Evolutionary conservation across 1,140 invertebrate genomes (phyloP).

Genomic region (Pygmarrhopalites habei): DNA sequence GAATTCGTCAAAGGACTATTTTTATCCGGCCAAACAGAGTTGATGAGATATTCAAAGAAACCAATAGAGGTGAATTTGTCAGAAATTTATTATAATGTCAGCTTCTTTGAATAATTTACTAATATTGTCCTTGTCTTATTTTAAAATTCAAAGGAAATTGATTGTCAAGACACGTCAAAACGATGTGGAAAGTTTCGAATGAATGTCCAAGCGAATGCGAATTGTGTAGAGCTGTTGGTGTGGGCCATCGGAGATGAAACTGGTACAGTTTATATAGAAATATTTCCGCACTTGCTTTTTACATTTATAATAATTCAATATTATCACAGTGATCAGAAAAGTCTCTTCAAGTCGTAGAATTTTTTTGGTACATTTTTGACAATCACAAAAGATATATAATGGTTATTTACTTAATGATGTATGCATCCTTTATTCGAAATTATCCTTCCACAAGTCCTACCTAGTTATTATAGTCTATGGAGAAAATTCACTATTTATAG

Average conservation of each 20-base stretch:
- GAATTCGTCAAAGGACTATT: constrained; percentile 82
- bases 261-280: constrained; percentile 53
- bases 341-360: background rate
- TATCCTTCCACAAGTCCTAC: background rate
- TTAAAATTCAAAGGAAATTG: constrained; percentile 6
- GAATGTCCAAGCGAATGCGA: constrained; percentile 93
- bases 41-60: constrained; percentile 47
- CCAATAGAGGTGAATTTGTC: constrained; percentile 5
- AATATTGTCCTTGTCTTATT: background rate
- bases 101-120: background rate
- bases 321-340: background rate
- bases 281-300: background rate
- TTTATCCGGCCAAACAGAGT: constrained; percentile 82
- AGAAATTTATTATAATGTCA: background rate
- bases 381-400: too few species aligned
- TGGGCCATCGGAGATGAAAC: constrained; percentile 96
- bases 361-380: too few species aligned
- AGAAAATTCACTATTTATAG: background rate
- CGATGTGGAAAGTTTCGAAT: constrained; percentile 63
- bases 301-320: background rate
- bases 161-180: background rate
- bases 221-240: constrained; percentile 92
- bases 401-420: too few species aligned
- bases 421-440: background rate
- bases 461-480: background rate